phyloP scores from a whole-genome alignment of 2,888 invertebrate genomes.

The Agonopterix alstromeriana region DNA sequence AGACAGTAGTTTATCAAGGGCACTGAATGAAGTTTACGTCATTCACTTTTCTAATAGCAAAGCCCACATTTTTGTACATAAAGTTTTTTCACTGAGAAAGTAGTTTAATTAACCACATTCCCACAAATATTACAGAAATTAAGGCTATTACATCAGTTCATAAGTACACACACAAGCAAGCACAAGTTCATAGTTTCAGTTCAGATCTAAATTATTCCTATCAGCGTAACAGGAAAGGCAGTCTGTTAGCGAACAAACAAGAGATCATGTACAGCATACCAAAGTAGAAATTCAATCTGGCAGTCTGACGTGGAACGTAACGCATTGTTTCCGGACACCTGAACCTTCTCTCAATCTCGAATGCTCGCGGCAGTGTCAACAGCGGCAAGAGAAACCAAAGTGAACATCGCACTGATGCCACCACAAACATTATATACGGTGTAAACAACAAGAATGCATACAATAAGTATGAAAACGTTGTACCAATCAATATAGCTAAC shows the following conservation, averaged over 20 bases:
- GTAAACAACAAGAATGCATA: constrained; percentile 93
- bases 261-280: constrained; percentile 93
- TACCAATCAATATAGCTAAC: constrained; percentile 94
- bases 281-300: constrained; percentile 92
- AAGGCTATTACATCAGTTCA: too few species aligned
- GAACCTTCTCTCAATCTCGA: constrained; percentile 93
- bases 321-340: constrained; percentile 86
- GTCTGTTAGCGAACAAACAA: constrained; percentile 81
- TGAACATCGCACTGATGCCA: constrained; percentile 89
- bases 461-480: constrained; percentile 92
- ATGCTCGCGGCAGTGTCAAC: constrained; percentile 91
- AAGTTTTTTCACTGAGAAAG: too few species aligned
- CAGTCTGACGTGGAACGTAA: constrained; percentile 91
- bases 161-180: too few species aligned
- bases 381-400: constrained; percentile 93
- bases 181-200: background rate
- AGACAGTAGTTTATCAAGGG: too few species aligned
- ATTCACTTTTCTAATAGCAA: too few species aligned
- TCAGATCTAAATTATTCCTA: background rate
- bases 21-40: too few species aligned
- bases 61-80: too few species aligned
- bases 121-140: too few species aligned
- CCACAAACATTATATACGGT: constrained; percentile 93
- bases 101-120: too few species aligned
- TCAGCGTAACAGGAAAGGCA: constrained; percentile 75